Percentiles rank a stretch among this genome's conserved stretches.
Conservation (phyloP, 2,888 invertebrate genomes). For the Drosophila pseudotakahashii region DNA sequence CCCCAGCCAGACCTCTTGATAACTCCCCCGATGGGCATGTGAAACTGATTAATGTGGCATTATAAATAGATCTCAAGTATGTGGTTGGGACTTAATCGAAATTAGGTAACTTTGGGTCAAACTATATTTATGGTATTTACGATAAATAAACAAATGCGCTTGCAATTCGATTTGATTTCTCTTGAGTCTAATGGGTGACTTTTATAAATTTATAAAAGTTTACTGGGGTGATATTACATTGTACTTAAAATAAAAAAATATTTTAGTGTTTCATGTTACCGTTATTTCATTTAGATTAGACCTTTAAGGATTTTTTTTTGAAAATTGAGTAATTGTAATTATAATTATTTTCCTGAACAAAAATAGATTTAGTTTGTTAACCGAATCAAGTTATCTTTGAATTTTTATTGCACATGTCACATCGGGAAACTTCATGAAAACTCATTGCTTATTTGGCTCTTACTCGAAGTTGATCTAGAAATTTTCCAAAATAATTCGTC, state of each 20-base stretch:
- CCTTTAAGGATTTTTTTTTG: too few species aligned
- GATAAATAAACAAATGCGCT: constrained; percentile 29
- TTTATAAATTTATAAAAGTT: too few species aligned
- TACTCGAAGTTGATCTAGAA: background rate
- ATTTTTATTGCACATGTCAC: background rate
- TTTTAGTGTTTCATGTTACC: too few species aligned
- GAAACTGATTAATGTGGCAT: constrained; percentile 45
- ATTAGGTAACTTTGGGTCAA: constrained; percentile 35
- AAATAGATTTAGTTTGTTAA: background rate
- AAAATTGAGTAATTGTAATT: too few species aligned
- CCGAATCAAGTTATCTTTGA: background rate
- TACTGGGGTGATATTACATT: too few species aligned
- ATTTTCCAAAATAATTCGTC: background rate
- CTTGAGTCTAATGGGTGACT: background rate
- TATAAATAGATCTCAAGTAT: constrained; percentile 46
- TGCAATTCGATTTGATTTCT: constrained; percentile 19
- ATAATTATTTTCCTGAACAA: too few species aligned
- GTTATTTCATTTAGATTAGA: too few species aligned
- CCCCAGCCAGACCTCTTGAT: constrained; percentile 26
- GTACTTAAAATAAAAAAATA: too few species aligned
- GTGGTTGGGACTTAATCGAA: constrained; percentile 40
- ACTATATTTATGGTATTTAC: constrained; percentile 34
- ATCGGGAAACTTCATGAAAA: background rate
- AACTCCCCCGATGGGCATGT: constrained; percentile 35
- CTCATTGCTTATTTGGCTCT: constrained; percentile 8